phyloP scores from a whole-genome alignment of 2,888 invertebrate species.

The Eupithecia centaureata region DNA sequence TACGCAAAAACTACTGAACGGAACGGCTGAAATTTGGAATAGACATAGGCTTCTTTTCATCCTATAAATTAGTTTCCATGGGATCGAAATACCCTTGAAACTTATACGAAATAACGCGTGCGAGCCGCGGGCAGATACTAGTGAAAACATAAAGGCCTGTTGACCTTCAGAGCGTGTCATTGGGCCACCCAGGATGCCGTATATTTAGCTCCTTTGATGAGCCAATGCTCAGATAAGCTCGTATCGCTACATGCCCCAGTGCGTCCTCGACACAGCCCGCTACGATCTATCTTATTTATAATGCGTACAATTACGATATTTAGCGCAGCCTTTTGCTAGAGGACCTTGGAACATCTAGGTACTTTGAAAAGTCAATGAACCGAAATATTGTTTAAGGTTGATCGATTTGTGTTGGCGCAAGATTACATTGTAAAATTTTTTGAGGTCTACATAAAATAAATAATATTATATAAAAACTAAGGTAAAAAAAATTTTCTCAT shows the following conservation, averaged over 20 bases:
- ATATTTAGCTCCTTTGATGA: constrained; percentile 74
- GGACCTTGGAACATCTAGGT: not conserved
- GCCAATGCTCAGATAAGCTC: constrained; percentile 64
- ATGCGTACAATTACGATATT: not conserved
- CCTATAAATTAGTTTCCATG: no score
- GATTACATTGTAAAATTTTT: no score
- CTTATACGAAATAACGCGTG: no score
- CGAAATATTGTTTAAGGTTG: not conserved
- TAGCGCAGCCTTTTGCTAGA: not conserved
- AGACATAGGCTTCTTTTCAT: no score
- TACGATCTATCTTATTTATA: constrained; percentile 23
- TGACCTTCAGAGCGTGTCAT: constrained; percentile 22
- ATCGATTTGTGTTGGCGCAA: no score
- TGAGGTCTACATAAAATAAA: no score
- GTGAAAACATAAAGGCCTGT: constrained; percentile 1
- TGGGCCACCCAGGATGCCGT: constrained; percentile 57
- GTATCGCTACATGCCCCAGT: constrained; percentile 59
- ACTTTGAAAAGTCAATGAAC: not conserved
- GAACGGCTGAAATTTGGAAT: no score
- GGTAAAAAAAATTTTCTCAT: no score
- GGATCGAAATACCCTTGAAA: no score
- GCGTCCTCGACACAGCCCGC: constrained; percentile 46
- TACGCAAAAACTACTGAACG: no score
- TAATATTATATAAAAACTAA: no score
- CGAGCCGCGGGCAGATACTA: no score